Evolutionary conservation across 2,113 vertebrate genomes (phyloP).

Genomic region (Bettongia penicillata): DNA sequence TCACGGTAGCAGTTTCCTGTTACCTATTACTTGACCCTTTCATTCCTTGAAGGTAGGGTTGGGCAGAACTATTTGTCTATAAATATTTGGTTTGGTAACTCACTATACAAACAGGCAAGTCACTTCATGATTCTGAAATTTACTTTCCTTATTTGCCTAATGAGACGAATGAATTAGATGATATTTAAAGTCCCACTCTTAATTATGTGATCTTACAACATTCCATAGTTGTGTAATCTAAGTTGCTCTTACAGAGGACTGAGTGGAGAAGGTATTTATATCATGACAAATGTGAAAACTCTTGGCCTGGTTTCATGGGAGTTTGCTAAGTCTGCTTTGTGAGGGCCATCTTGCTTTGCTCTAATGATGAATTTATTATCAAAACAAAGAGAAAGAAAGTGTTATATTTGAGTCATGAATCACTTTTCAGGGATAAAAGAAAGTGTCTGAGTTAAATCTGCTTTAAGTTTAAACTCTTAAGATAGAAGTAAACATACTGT

Average conservation of each 20-base stretch:
- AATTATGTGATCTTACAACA: background rate
- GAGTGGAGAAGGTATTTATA: background rate
- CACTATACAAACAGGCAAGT: background rate
- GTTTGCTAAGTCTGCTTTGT: background rate
- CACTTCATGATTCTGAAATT: background rate
- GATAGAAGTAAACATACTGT: background rate
- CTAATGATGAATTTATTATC: background rate
- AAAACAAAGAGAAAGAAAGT: background rate
- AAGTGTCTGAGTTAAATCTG: background rate
- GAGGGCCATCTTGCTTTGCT: background rate
- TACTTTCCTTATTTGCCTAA: background rate
- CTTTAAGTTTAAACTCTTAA: background rate
- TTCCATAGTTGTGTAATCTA: background rate
- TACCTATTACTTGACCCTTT: background rate
- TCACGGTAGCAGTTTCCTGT: background rate
- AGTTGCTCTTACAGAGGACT: background rate
- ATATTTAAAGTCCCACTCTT: background rate
- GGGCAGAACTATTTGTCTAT: background rate
- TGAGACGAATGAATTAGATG: background rate
- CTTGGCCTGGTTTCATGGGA: background rate
- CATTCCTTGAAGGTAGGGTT: background rate
- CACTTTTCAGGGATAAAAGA: background rate
- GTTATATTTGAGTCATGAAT: background rate
- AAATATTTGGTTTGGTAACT: background rate
- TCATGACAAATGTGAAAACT: background rate